Conservation (phyloP, 2,113 vertebrate species). For the Hymenochirus boettgeri region DNA sequence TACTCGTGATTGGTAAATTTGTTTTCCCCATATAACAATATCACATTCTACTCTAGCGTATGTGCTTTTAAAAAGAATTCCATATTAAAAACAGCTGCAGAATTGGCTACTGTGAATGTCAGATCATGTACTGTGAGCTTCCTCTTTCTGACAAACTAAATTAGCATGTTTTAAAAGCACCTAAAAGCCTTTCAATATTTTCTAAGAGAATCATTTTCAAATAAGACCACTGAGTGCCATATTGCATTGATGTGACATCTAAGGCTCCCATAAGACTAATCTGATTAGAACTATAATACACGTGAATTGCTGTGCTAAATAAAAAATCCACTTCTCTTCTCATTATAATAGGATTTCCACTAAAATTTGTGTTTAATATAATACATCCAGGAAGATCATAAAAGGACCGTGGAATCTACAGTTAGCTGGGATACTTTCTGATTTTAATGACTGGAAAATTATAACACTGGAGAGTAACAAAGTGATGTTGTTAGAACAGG, state of each 20-base stretch:
- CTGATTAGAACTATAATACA: background rate
- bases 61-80: constrained; percentile 29
- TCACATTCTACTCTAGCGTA: constrained; percentile 30
- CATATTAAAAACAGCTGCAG: constrained; percentile 33
- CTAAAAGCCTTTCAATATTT: constrained; percentile 25
- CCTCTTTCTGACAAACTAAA: constrained; percentile 33
- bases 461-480: background rate
- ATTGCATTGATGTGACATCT: background rate
- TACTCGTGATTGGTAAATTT: constrained; percentile 37
- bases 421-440: background rate
- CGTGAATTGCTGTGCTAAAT: background rate
- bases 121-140: constrained; percentile 23
- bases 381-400: background rate
- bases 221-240: background rate
- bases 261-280: background rate
- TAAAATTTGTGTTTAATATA: background rate
- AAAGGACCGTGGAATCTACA: background rate
- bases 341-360: background rate
- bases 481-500: background rate
- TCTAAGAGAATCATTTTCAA: constrained; percentile 10
- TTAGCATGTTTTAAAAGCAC: constrained; percentile 25
- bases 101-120: constrained; percentile 38
- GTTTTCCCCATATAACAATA: constrained; percentile 31
- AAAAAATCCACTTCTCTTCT: background rate
- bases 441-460: background rate